Percentiles rank a stretch among this genome's conserved stretches.
Evolutionary conservation across 2,888 invertebrate genomes (phyloP).

Genomic region (Saturnia pavonia): DNA sequence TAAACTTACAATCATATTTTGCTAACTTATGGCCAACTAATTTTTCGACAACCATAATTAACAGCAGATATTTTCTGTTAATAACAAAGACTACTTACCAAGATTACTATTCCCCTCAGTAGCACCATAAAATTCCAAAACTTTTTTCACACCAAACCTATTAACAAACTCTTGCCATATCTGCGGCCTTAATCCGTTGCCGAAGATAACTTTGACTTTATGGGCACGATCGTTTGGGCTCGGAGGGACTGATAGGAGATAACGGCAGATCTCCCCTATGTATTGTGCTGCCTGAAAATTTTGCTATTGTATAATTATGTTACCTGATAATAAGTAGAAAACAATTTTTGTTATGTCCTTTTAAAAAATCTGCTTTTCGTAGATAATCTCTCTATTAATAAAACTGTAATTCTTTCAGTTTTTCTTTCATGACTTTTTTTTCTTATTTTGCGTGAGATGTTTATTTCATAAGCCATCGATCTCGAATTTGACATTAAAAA

Average conservation of each 20-base stretch:
- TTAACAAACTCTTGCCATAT: conserved; percentile 95
- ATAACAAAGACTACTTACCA: conserved; percentile 65
- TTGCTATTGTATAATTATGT: background rate
- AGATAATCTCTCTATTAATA: too few species aligned
- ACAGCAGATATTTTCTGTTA: background rate
- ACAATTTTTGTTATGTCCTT: too few species aligned
- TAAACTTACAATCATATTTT: too few species aligned
- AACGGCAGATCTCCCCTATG: conserved; percentile 94
- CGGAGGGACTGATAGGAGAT: conserved; percentile 87
- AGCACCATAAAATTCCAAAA: conserved; percentile 97
- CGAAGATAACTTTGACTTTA: conserved; percentile 89
- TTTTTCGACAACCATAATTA: too few species aligned
- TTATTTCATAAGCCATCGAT: too few species aligned
- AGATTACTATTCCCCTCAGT: conserved; percentile 98
- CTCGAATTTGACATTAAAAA: too few species aligned
- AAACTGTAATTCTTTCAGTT: too few species aligned
- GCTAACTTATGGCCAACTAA: too few species aligned
- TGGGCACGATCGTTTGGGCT: conserved; percentile 84
- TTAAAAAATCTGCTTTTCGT: too few species aligned
- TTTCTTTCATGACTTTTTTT: too few species aligned
- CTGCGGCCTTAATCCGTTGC: conserved; percentile 95
- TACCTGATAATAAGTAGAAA: background rate
- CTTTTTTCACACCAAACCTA: conserved; percentile 84
- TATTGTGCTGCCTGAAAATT: conserved; percentile 88
- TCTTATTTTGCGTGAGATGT: too few species aligned